These are phyloP conservation scores for Capra hircus DNA, from an alignment of 2,113 vertebrate species.

Conservation along the genomic window DNA sequence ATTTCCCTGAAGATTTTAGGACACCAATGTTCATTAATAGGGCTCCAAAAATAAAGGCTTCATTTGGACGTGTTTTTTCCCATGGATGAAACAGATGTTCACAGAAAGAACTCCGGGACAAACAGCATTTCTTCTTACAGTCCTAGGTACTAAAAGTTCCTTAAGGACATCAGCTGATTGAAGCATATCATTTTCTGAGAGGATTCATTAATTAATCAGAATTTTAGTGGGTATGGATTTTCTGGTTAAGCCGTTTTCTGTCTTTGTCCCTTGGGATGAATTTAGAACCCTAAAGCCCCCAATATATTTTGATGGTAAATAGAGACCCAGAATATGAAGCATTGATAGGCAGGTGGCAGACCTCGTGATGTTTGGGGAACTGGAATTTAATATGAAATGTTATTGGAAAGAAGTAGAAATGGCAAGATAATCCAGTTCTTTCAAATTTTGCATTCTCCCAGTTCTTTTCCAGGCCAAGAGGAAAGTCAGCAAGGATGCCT, in stretches of 20 bases:
- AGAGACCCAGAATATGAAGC: not conserved
- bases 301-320: not conserved
- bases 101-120: not conserved
- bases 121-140: not conserved
- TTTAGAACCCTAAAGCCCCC: not conserved
- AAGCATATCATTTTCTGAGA: not conserved
- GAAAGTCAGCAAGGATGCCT: not conserved
- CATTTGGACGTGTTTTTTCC: not conserved
- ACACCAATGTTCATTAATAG: not conserved
- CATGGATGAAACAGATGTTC: not conserved
- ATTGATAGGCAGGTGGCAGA: not conserved
- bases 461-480: not conserved
- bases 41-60: not conserved
- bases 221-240: not conserved
- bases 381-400: not conserved
- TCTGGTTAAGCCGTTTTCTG: not conserved
- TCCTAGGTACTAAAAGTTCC: not conserved
- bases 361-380: not conserved
- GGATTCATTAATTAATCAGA: not conserved
- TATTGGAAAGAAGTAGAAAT: not conserved
- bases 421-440: not conserved
- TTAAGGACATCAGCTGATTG: not conserved
- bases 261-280: not conserved
- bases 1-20: not conserved
- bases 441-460: not conserved